A percentile compares a stretch with the other conserved stretches of the same genome.
phyloP scores from a whole-genome alignment of 2,888 invertebrate genomes.

The Dugesia japonica region DNA sequence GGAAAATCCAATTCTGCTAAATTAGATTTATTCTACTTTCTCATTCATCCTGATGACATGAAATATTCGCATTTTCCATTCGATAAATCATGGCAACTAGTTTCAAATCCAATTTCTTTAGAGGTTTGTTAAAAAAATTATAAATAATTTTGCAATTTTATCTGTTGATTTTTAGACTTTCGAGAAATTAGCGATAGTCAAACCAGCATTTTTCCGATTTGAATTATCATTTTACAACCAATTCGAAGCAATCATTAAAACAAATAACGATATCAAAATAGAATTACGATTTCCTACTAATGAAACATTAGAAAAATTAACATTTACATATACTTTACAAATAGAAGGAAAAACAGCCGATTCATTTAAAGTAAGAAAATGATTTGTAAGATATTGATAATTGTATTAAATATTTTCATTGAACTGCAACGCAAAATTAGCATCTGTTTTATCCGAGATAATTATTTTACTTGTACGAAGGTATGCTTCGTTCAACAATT shows the following conservation, averaged over 20 bases:
- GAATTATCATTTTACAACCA: not conserved
- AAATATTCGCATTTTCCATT: conserved; percentile 5
- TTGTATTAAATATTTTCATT: no score
- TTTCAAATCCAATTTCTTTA: not conserved
- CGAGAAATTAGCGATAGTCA: not conserved
- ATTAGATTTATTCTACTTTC: not conserved
- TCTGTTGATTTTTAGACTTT: conserved; percentile 9
- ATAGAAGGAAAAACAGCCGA: not conserved
- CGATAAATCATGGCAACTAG: conserved; percentile 7
- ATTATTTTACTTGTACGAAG: no score
- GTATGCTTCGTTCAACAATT: no score
- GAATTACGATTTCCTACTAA: not conserved
- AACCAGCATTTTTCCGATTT: conserved; percentile 1
- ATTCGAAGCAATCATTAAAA: not conserved
- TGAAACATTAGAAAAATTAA: not conserved
- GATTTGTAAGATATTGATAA: no score
- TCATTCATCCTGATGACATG: not conserved
- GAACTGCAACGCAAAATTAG: no score
- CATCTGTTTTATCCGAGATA: no score
- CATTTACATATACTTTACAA: not conserved
- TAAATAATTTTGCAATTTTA: no score
- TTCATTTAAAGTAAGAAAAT: not conserved
- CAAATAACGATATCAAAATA: not conserved
- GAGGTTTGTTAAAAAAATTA: not conserved
- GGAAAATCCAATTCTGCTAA: not conserved